A percentile compares a stretch with the other conserved stretches of the same genome.
These are phyloP conservation scores for Ecliptopera silaceata DNA, from an alignment of 2,888 invertebrate species.

Conservation along the genomic window DNA sequence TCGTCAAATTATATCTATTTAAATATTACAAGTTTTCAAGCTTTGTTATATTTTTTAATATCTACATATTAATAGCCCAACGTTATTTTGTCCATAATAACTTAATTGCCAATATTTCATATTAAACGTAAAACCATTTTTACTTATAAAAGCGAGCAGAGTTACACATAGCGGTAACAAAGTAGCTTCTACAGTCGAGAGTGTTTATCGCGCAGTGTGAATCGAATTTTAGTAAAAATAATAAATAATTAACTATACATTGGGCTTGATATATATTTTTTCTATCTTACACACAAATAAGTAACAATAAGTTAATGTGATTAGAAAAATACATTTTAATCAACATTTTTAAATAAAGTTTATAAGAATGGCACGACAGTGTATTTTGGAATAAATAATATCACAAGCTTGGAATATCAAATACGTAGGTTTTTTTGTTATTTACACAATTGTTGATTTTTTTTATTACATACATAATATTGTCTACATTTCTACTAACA, in stretches of 20 bases:
- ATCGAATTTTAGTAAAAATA: slow-evolving; percentile 2
- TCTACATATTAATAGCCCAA: slow-evolving; percentile 18
- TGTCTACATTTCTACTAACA: slow-evolving; percentile 67
- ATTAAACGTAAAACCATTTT: too few relatives aligned
- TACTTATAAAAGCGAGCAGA: too few relatives aligned
- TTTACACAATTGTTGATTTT: slow-evolving; percentile 44
- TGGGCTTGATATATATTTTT: neutral
- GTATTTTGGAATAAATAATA: slow-evolving; percentile 37
- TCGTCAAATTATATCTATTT: slow-evolving; percentile 43
- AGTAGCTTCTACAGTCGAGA: too few relatives aligned
- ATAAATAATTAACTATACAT: neutral
- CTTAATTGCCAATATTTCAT: too few relatives aligned
- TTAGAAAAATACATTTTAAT: slow-evolving; percentile 30
- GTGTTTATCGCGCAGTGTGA: too few relatives aligned
- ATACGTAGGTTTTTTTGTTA: slow-evolving; percentile 33
- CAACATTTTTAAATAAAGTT: slow-evolving; percentile 35
- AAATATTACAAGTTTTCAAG: slow-evolving; percentile 45
- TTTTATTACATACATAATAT: slow-evolving; percentile 42
- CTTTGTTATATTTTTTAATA: slow-evolving; percentile 39
- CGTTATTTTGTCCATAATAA: too few relatives aligned
- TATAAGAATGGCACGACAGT: slow-evolving; percentile 43
- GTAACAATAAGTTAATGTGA: slow-evolving; percentile 27
- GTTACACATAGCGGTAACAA: too few relatives aligned
- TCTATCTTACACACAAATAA: slow-evolving; percentile 37
- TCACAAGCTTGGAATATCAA: slow-evolving; percentile 39